Evolutionary conservation across 2,113 vertebrate genomes (phyloP).

Genomic region (Anolis carolinensis): DNA sequence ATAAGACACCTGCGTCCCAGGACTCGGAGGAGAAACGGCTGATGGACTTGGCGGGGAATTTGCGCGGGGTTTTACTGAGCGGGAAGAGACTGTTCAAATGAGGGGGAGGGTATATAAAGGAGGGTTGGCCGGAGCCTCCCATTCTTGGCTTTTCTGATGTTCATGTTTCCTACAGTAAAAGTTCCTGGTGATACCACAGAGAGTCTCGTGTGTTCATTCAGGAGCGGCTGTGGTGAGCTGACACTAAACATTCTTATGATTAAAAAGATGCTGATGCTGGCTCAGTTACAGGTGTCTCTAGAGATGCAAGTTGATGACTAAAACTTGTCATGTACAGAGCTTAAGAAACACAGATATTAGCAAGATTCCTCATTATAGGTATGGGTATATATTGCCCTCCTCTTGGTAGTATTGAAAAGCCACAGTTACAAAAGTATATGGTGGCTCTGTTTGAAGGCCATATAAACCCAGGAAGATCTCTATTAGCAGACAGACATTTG

Average conservation of each 20-base stretch:
- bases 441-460: conserved; percentile 36
- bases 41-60: too few relatives aligned
- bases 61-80: too few relatives aligned
- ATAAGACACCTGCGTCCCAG: too few relatives aligned
- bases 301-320: conserved; percentile 58
- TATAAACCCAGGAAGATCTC: conserved; percentile 44
- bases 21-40: too few relatives aligned
- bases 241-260: conserved; percentile 45
- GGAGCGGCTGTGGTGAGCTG: too few relatives aligned
- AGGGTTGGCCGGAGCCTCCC: too few relatives aligned
- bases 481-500: conserved; percentile 48
- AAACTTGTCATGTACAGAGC: conserved; percentile 43
- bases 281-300: conserved; percentile 54
- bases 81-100: too few relatives aligned
- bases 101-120: too few relatives aligned
- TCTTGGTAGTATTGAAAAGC: conserved; percentile 47
- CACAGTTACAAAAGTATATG: conserved; percentile 25
- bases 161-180: too few relatives aligned
- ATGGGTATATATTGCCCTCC: conserved; percentile 19
- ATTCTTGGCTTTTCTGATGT: too few relatives aligned
- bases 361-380: conserved; percentile 59
- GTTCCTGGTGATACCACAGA: too few relatives aligned
- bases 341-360: conserved; percentile 59
- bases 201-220: too few relatives aligned
- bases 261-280: conserved; percentile 41